Evolutionary conservation across 30 jellyfish, hydroid and myxozoan species (phyloP), one percentile per base, ranked within the genome.

Genomic region (Aurelia coerulea): DNA sequence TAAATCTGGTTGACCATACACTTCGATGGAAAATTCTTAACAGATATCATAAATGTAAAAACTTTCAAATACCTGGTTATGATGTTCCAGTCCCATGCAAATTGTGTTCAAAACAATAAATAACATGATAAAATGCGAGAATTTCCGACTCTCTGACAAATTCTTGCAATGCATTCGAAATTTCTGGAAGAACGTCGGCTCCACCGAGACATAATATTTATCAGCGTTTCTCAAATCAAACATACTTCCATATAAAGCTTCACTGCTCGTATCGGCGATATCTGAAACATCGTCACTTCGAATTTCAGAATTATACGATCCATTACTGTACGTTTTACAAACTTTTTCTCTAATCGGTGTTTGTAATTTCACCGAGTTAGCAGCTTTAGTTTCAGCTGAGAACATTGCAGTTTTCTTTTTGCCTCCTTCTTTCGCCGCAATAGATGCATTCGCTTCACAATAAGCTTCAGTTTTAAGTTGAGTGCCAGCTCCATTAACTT

Each of bases 21-120:
- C 1, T 7, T 4, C 56, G 56, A 46, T 46, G 56, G 35, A 13
- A 62, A 62, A n/a, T 29, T 62, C 31, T 14, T 29, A 32, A 62
- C 11, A 29, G 11, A 10, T 62, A n/a, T 10, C 3, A n/a, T 7
- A 62, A 62, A 12, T 10, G 12, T 62, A 8, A 62, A n/a, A 62
- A 62, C 35, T 62, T 62, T 9, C 31, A 62, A 62, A 4, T 76
- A 93, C 98, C 96, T 93, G 97, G 68, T 88, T 93, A 53, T 93
- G 97, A 73, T 93, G 98, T 39, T 93, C 98, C 67, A 93, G 73
- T 49, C 96, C 98, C 98, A 93, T 93, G 91, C 98, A 93, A 42
- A 93, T 77, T 19, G 97, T 93, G 67, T 93, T 93, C 46, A 84
- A 32, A 10, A 93, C 85, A 14, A 93, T 93, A 35, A 88, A 82